phyloP scores from a whole-genome alignment of 2,113 vertebrate genomes.

The Suncus etruscus region DNA sequence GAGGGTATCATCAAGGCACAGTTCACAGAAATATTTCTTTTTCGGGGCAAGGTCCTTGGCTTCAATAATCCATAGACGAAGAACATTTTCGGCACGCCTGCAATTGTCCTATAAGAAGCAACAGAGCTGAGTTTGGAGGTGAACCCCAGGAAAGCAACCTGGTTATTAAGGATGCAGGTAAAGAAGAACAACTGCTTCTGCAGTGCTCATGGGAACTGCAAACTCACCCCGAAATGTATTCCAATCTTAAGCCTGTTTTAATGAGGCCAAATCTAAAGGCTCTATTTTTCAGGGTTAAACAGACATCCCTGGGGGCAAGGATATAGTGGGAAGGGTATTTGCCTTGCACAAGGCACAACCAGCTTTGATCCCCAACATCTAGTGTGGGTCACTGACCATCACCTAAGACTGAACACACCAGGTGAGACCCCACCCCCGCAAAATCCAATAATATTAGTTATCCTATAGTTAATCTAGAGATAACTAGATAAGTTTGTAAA shows the following conservation, averaged over 20 bases:
- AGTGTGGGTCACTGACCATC: too few relatives aligned
- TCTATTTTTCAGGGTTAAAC: background rate
- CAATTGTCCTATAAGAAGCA: constrained; percentile 93
- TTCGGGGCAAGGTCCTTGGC: constrained; percentile 97
- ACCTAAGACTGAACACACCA: too few relatives aligned
- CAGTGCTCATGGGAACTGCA: constrained; percentile 1
- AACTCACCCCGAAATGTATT: background rate
- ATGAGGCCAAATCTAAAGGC: background rate
- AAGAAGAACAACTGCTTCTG: constrained; percentile 31
- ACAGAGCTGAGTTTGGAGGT: constrained; percentile 35
- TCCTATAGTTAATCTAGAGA: background rate
- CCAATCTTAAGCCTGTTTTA: constrained; percentile 61
- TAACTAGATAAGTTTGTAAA: background rate
- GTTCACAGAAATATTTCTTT: constrained; percentile 98
- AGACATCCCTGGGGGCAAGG: background rate
- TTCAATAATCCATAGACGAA: constrained; percentile 98
- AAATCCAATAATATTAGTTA: constrained; percentile 34
- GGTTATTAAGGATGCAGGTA: background rate
- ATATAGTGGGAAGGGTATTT: too few relatives aligned
- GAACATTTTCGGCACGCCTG: constrained; percentile 93
- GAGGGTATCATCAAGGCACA: constrained; percentile 97
- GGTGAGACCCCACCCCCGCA: background rate
- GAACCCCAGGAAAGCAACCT: background rate
- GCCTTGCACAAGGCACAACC: too few relatives aligned
- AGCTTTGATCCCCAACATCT: too few relatives aligned